A percentile compares a stretch with the other conserved stretches of the same genome.
Conservation (phyloP, 2,113 vertebrate genomes). For the Tiliqua scincoides region DNA sequence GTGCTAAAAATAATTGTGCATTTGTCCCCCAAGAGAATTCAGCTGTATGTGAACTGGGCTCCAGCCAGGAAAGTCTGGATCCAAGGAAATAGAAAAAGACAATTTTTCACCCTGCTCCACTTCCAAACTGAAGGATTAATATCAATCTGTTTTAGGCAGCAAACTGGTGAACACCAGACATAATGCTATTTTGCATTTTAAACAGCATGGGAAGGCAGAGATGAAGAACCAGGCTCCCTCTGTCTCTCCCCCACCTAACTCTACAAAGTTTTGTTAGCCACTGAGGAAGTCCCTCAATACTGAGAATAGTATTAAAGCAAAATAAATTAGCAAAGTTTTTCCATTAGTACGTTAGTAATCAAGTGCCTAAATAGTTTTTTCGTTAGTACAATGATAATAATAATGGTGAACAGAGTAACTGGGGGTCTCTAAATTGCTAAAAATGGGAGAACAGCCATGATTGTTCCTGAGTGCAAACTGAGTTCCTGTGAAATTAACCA, state of each 20-base stretch:
- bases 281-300: not conserved
- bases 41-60: not conserved
- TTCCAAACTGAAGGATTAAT: not conserved
- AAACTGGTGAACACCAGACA: not conserved
- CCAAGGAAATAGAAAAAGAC: slow-evolving; percentile 39
- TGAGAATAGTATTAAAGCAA: not conserved
- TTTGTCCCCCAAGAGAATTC: slow-evolving; percentile 54
- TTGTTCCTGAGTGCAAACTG: no score
- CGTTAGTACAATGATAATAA: not conserved
- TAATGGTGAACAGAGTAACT: no score
- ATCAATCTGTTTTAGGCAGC: not conserved
- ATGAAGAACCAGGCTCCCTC: not conserved
- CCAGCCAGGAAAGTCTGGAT: slow-evolving; percentile 29
- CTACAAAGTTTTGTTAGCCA: not conserved
- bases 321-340: not conserved
- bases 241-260: slow-evolving; percentile 32
- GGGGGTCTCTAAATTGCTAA: no score
- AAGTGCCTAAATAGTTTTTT: not conserved
- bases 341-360: not conserved
- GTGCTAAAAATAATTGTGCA: slow-evolving; percentile 58
- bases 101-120: not conserved
- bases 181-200: slow-evolving; percentile 12
- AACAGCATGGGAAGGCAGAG: slow-evolving; percentile 23
- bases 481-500: no score
- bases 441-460: no score